Base-by-base conservation (phyloP, 2,797 vertebrate species). In the Crax fasciolata region DNA sequence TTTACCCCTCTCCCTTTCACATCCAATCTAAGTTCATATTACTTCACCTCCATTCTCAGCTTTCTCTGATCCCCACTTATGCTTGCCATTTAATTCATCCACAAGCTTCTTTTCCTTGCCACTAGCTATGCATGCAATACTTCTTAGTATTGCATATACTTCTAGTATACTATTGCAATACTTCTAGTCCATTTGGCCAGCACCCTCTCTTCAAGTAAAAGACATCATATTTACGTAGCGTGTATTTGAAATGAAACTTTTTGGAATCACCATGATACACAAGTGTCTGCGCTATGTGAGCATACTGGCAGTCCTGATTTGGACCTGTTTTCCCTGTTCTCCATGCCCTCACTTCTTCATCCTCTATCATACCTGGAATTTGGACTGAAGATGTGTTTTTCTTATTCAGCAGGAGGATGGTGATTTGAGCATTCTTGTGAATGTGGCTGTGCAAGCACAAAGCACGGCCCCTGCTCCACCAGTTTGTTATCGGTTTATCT, bases 271-370 rank as follows among this genome's bases (percentile, higher is more conserved):
- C 18, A 8, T 35, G 57, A 27, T 4, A 41, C 15, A 16, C 13
- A 16, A 55, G 30, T 13, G 1, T 44, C 27, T 66, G 48, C 8
- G 17, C 13, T 27, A n/a, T 63, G 44, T 44, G 51, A 61, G 17
- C 5, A 6, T 14, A 58, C 6, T 0, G 1, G 63, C 4, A 58
- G 18, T 32, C 41, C 13, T 49, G 44, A 66, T 62, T 55, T 62
- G 73, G 32, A 66, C 30, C 27, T 20, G n/a, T 65, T 70, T 93
- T 59, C 35, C 35, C 20, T n/a, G 5, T 70, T 86, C 28, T 73
- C n/a, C 48, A 46, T 25, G 11, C 61, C 74, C 51, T 77, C 21
- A 14, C 55, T 88, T 74, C 80, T 70, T 90, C 59, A 58, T 70
- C 43, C 28, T 49, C 44, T 14, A 51, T 30, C 38, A 54, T 7